phyloP scores from a whole-genome alignment of 2,113 vertebrate species.

The Oxyura jamaicensis region DNA sequence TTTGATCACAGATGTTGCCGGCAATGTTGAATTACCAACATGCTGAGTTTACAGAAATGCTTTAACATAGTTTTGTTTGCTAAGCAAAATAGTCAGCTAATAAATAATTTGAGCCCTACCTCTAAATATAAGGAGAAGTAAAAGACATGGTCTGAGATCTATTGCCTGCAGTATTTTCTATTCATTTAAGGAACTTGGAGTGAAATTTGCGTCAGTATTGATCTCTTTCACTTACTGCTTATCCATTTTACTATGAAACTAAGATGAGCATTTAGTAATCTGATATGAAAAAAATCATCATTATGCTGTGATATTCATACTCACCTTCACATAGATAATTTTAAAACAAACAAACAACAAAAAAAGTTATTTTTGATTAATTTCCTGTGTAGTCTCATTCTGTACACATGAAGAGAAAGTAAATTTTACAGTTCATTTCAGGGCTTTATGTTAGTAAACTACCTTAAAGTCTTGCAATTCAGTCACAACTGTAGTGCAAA shows the following conservation, averaged over 20 bases:
- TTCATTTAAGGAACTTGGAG: background rate
- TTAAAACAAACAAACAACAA: background rate
- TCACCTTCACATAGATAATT: background rate
- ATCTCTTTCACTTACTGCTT: background rate
- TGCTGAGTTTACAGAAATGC: background rate
- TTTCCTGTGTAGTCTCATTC: background rate
- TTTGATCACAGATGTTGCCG: background rate
- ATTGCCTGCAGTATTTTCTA: background rate
- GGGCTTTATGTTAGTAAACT: background rate
- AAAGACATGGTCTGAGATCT: background rate
- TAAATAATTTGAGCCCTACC: background rate
- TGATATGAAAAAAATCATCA: background rate
- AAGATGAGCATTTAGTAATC: background rate
- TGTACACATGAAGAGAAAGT: background rate
- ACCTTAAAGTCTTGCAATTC: background rate
- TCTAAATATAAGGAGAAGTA: background rate
- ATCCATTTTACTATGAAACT: background rate
- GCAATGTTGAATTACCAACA: background rate
- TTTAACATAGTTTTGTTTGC: background rate
- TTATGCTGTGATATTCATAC: background rate
- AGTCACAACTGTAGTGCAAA: background rate
- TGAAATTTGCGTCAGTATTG: background rate
- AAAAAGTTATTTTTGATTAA: background rate
- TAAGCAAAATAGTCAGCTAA: slow-evolving; percentile 9
- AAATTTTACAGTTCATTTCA: background rate